A percentile compares a stretch with the other conserved stretches of the same genome.
Evolutionary conservation across 2,888 invertebrate species (phyloP).

Genomic region (Baronia brevicornis): DNA sequence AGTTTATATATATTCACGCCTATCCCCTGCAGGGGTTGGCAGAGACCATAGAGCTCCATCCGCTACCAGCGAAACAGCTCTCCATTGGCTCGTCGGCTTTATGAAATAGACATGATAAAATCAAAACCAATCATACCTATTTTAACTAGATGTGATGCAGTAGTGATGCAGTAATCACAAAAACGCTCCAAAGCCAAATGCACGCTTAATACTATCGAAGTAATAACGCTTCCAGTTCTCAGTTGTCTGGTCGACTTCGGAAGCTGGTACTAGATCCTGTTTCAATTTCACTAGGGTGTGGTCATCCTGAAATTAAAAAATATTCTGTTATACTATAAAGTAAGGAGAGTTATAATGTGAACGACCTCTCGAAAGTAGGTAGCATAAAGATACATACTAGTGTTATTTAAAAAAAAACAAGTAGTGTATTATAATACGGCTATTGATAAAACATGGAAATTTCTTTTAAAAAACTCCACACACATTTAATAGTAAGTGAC

Average conservation of each 20-base stretch:
- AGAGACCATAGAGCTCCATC: too few species aligned
- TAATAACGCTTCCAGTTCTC: constrained; percentile 96
- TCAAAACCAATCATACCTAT: constrained; percentile 36
- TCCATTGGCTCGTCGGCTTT: too few species aligned
- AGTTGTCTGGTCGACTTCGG: constrained; percentile 85
- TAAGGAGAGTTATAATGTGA: constrained; percentile 1
- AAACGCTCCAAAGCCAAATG: constrained; percentile 91
- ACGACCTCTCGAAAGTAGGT: background rate
- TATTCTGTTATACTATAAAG: too few species aligned
- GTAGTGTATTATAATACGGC: background rate
- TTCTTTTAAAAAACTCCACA: too few species aligned
- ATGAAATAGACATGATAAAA: background rate
- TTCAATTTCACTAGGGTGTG: constrained; percentile 88
- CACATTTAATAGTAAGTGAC: too few species aligned
- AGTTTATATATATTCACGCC: too few species aligned
- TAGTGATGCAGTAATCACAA: constrained; percentile 47
- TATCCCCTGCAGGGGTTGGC: too few species aligned
- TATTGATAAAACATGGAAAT: too few species aligned
- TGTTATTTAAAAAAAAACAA: background rate
- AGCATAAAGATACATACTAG: too few species aligned
- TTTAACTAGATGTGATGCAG: constrained; percentile 21
- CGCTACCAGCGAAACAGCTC: too few species aligned
- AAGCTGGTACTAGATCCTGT: constrained; percentile 89
- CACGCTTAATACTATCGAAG: constrained; percentile 94
- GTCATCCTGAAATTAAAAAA: constrained; percentile 77